Evolutionary conservation across 2,113 vertebrate genomes (phyloP).

Genomic region (Otolemur garnettii): DNA sequence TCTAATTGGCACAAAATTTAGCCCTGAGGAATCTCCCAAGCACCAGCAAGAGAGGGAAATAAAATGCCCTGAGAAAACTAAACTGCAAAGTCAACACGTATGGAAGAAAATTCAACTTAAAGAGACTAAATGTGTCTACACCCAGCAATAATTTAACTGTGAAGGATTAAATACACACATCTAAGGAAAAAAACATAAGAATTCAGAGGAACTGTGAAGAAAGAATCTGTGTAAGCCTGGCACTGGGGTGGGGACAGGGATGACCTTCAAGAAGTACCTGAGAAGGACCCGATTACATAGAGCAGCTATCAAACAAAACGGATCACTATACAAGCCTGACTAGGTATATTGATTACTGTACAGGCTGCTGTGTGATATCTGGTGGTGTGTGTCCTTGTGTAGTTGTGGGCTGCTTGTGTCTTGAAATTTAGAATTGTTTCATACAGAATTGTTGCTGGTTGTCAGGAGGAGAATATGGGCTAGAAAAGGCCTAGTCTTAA

Average conservation of each 20-base stretch:
- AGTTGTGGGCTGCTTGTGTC: constrained; percentile 59
- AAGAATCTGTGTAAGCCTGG: background rate
- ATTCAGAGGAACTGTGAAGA: constrained; percentile 15
- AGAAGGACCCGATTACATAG: background rate
- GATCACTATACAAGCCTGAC: background rate
- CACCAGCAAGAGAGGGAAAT: background rate
- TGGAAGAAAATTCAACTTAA: constrained; percentile 66
- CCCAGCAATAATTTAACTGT: constrained; percentile 45
- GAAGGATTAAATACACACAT: constrained; percentile 52
- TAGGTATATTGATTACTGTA: too few species aligned
- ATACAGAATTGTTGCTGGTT: constrained; percentile 36
- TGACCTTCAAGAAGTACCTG: background rate
- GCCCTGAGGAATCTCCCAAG: background rate
- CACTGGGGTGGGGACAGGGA: background rate
- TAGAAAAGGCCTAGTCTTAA: background rate
- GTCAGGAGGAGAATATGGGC: constrained; percentile 45
- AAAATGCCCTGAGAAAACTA: constrained; percentile 20
- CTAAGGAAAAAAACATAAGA: constrained; percentile 45
- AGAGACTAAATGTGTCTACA: background rate
- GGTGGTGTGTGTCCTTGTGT: constrained; percentile 57
- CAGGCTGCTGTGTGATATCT: background rate
- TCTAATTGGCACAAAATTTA: constrained; percentile 45
- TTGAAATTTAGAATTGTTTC: constrained; percentile 73
- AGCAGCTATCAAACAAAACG: background rate
- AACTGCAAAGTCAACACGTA: constrained; percentile 64